A percentile compares a stretch with the other conserved stretches of the same genome.
These are phyloP conservation scores for Chesias legatella DNA, from an alignment of 2,888 invertebrate species.

Conservation along the genomic window DNA sequence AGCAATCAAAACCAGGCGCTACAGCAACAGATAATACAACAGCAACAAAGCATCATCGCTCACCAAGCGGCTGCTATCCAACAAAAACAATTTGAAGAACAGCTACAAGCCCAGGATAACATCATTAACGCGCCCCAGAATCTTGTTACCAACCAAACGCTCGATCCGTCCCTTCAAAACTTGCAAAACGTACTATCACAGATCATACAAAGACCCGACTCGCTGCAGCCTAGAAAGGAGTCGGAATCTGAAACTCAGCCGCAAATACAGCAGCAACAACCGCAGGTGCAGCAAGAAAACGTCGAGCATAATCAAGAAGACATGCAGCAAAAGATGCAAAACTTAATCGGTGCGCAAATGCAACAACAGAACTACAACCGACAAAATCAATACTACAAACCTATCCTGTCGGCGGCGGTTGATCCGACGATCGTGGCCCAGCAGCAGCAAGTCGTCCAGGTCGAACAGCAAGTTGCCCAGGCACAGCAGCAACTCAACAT, in stretches of 20 bases:
- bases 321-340: conserved; percentile 53
- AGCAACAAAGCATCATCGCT: conserved; percentile 69
- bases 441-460: conserved; percentile 70
- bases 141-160: conserved; percentile 61
- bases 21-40: conserved; percentile 77
- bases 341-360: conserved; percentile 53
- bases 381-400: conserved; percentile 57
- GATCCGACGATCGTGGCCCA: conserved; percentile 63
- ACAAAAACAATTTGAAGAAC: conserved; percentile 70
- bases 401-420: conserved; percentile 48
- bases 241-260: conserved; percentile 63
- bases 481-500: conserved; percentile 72
- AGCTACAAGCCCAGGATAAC: conserved; percentile 59
- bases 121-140: conserved; percentile 59
- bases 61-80: conserved; percentile 73
- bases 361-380: conserved; percentile 58
- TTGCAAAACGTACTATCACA: conserved; percentile 69
- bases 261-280: conserved; percentile 43
- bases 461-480: conserved; percentile 67
- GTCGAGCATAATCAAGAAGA: conserved; percentile 19
- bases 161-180: conserved; percentile 76
- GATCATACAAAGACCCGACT: conserved; percentile 70
- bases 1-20: conserved; percentile 72
- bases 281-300: conserved; percentile 33
- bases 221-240: conserved; percentile 62